Conservation (phyloP, 1,140 invertebrate genomes). For the Aphidius gifuensis region DNA sequence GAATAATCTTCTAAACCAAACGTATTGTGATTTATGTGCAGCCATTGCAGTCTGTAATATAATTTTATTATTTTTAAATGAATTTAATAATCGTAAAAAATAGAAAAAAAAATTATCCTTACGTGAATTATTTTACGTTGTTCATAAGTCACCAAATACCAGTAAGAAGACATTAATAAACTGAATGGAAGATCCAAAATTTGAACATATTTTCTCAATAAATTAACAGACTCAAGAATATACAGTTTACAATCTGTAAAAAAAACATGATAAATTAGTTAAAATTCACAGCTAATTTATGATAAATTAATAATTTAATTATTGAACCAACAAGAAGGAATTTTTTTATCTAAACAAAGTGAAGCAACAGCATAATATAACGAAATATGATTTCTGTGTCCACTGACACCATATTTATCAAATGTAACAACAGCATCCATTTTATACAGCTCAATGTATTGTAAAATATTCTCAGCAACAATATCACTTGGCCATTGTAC, state of each 20-base stretch:
- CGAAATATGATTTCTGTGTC: slow-evolving; percentile 85
- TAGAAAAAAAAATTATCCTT: slow-evolving; percentile 19
- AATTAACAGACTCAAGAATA: slow-evolving; percentile 77
- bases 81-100: slow-evolving; percentile 1
- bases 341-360: slow-evolving; percentile 69
- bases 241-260: slow-evolving; percentile 75
- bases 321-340: slow-evolving; percentile 63
- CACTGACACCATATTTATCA: slow-evolving; percentile 85
- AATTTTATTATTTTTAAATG: not conserved
- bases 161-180: slow-evolving; percentile 70
- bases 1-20: slow-evolving; percentile 91
- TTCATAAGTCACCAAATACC: slow-evolving; percentile 61
- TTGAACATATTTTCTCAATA: slow-evolving; percentile 82
- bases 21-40: slow-evolving; percentile 81
- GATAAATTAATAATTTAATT: too few relatives aligned
- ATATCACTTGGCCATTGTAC: slow-evolving; percentile 72
- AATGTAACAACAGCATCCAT: slow-evolving; percentile 88
- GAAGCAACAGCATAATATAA: slow-evolving; percentile 76
- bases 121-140: slow-evolving; percentile 46
- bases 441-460: slow-evolving; percentile 69
- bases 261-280: slow-evolving; percentile 11
- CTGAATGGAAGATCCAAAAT: slow-evolving; percentile 80
- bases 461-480: slow-evolving; percentile 69
- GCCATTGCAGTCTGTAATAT: slow-evolving; percentile 72
- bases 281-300: too few relatives aligned